Conservation (phyloP, 2,797 vertebrate species). For the Catamblyrhynchus diadema region DNA sequence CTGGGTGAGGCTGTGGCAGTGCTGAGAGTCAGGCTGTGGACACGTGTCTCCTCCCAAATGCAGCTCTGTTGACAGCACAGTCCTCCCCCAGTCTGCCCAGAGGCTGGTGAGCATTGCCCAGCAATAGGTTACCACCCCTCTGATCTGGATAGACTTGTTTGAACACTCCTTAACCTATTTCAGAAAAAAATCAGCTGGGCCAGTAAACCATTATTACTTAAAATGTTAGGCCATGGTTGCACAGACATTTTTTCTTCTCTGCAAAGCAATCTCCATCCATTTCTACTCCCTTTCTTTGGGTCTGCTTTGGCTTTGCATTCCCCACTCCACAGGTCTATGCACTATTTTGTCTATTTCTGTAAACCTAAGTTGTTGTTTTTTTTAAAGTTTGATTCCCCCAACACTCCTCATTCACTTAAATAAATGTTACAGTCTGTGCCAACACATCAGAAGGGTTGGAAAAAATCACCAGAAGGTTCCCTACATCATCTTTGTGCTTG, state of each 20-base stretch:
- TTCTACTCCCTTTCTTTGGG: background rate
- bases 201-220: background rate
- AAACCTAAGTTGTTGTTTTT: background rate
- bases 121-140: constrained; percentile 25
- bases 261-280: background rate
- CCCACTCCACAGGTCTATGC: background rate
- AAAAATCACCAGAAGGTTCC: background rate
- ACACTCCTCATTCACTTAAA: background rate
- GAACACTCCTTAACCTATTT: constrained; percentile 46
- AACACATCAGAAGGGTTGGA: background rate
- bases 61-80: background rate
- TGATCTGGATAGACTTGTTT: constrained; percentile 47
- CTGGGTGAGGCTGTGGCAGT: background rate
- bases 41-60: background rate
- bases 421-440: background rate
- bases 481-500: background rate
- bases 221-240: background rate
- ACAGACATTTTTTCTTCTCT: background rate
- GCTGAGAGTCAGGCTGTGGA: background rate
- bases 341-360: background rate
- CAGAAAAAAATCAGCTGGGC: background rate
- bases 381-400: background rate
- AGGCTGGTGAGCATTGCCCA: constrained; percentile 11
- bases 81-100: constrained; percentile 13
- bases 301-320: background rate